Percentiles rank a stretch among this genome's conserved stretches.
These are phyloP conservation scores for Cinclus cinclus DNA, from an alignment of 2,113 vertebrate species.

Conservation along the genomic window DNA sequence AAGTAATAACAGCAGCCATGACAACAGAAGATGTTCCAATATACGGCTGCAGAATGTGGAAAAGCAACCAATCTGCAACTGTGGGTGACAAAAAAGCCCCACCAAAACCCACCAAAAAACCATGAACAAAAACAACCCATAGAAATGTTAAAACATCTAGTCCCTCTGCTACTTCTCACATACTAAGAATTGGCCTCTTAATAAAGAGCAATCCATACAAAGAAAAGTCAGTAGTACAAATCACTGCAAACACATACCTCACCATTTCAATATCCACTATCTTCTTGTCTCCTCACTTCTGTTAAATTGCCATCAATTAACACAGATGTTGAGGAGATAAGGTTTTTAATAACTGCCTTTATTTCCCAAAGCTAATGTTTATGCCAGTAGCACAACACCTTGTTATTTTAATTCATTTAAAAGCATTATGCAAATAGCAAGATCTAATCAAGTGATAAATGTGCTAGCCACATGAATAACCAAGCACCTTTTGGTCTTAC, in stretches of 20 bases:
- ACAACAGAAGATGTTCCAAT: neutral
- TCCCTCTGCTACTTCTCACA: neutral
- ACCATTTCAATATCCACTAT: neutral
- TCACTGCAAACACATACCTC: neutral
- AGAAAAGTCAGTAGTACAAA: neutral
- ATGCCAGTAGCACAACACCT: neutral
- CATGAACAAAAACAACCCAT: neutral
- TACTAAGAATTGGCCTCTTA: neutral
- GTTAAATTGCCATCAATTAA: neutral
- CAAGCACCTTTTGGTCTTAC: neutral
- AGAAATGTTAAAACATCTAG: neutral
- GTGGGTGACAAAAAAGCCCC: neutral
- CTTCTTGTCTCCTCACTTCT: neutral
- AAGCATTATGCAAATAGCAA: constrained; percentile 24
- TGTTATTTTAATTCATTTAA: neutral
- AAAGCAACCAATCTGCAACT: neutral
- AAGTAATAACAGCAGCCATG: neutral
- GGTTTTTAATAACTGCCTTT: constrained; percentile 21
- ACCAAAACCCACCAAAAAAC: neutral
- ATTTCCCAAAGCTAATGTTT: neutral
- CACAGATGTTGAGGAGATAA: neutral
- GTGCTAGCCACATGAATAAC: neutral
- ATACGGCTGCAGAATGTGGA: neutral
- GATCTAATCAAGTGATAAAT: constrained; percentile 38
- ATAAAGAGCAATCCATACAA: neutral